Base-by-base conservation (phyloP, 2,113 vertebrate species). In the Machaerirhynchus nigripectus region DNA sequence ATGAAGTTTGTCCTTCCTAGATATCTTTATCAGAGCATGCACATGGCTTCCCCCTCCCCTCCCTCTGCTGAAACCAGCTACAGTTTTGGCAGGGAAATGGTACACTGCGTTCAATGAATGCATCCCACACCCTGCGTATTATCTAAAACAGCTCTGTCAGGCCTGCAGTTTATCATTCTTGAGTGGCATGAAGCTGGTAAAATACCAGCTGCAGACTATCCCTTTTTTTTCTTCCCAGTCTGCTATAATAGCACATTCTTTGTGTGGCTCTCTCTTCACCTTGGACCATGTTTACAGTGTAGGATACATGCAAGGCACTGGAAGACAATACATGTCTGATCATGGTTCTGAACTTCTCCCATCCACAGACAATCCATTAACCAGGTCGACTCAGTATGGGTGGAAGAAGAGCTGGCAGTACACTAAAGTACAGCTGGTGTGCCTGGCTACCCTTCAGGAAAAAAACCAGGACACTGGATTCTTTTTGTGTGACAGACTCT, bases 41-140 rank as follows among this genome's bases (percentile, higher is more conserved):
- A 95, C 59, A 90, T 84, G 88, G 79, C 68, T 93, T 94, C 9
- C 11, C 22, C 21, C 63, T 95, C 74, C 59, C 59, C 79, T 73
- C 21, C 16, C n/a, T n/a, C 59, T 67, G 63, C 37, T 90, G 63
- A 92, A 80, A 90, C 26, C 40, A 64, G 5, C 68, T 73, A 57
- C 71, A 80, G 23, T 69, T 94, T 94, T 97, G 88, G 93, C 94
- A 95, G 89, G 83, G 27, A 89, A 81, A 86, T 93, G 88, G 83
- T 80, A 84, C 42, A 89, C 55, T 84, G 68, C 1, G 0, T 88
- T 74, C 64, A 86, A 24, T 52, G 47, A 84, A 84, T 84, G 60
- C 60, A 44, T 68, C 81, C 59, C 39, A 40, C 39, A 42, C 33
- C n/a, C 42, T 74, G 50, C 40, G 69, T 84, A 64, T 95, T 80